Percentiles rank a stretch among this genome's conserved stretches.
Conservation (phyloP, 2,797 vertebrate species). For the Acestrorhynchus altus region DNA sequence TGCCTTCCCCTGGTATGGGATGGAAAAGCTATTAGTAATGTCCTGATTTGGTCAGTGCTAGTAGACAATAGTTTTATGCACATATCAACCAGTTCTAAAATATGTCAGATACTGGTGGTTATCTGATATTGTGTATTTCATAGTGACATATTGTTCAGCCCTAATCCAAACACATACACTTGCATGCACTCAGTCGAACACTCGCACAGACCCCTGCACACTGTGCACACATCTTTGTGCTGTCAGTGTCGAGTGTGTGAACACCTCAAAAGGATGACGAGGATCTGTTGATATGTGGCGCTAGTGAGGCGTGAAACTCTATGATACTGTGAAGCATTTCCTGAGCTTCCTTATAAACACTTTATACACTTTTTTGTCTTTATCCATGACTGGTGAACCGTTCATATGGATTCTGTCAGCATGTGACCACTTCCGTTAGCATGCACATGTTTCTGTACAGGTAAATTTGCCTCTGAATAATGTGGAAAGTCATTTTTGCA, state of each 20-base stretch:
- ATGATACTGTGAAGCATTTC: slow-evolving; percentile 63
- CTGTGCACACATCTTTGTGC: slow-evolving; percentile 20
- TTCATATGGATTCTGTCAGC: slow-evolving; percentile 37
- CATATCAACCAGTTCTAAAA: no score
- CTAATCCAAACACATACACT: slow-evolving; percentile 27
- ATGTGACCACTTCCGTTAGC: slow-evolving; percentile 48
- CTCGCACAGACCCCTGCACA: slow-evolving; percentile 35
- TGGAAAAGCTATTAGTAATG: no score
- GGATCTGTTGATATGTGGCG: slow-evolving; percentile 14
- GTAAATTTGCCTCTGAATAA: slow-evolving; percentile 43
- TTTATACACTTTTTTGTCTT: slow-evolving; percentile 26
- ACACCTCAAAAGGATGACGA: slow-evolving; percentile 15
- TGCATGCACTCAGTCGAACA: slow-evolving; percentile 50
- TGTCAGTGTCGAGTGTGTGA: slow-evolving; percentile 37
- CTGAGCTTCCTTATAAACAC: slow-evolving; percentile 43
- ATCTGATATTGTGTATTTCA: neutral
- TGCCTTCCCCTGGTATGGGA: no score
- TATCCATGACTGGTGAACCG: slow-evolving; percentile 46
- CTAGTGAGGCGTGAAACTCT: slow-evolving; percentile 34
- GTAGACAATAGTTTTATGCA: no score
- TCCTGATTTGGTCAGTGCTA: no score
- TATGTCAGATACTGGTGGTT: no score
- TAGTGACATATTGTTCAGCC: neutral
- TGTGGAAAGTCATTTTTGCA: slow-evolving; percentile 54
- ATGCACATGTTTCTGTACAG: slow-evolving; percentile 49